Base-by-base conservation (phyloP, 2,888 invertebrate genomes). In the Luperina testacea region DNA sequence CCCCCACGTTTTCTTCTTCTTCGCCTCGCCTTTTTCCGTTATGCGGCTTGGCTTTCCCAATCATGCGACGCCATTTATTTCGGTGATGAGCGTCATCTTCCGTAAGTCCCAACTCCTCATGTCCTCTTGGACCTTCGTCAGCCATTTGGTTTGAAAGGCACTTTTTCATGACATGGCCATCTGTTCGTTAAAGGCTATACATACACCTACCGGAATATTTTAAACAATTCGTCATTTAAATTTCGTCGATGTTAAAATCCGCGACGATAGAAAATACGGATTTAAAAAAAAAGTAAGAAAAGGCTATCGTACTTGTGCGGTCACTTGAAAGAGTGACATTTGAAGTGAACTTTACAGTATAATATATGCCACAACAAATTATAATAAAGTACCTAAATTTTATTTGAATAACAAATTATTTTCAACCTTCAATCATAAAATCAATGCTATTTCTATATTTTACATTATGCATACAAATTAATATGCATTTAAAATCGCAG, bases 401-500 rank as follows among this genome's bases (percentile, higher is more conserved):
- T 51, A 81, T 61, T 75, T 75, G 4, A 67, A 32, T 70, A 38
- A 48, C 53, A 57, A 64, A 79, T 80, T 32, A 42, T 64, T 38
- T 57, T 27, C 24, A 68, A 80, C 81, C 75, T 82, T 82, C 68
- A 68, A 63, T 75, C 15, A 38, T n/a, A n/a, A 57, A 17, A 42
- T 45, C 38, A 53, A 64, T 59, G 32, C 20, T 67, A 67, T 71
- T 75, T 45, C 7, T n/a, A 32, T 45, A 64, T 75, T 51, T 51
- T 32, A 38, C 57, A 38, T 79, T 45, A 78, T 59, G n/a, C 65
- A 83, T 63, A n/a, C 51, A 71, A 79, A 75, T 78, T 67, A 45
- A 53, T 68, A n/a, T 45, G 80, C 82, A 70, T 68, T 32, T 59
- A 15, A 51, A 73, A 71, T 69, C 13, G 15, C 42, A 45, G 65